Conservation (phyloP, 2,797 vertebrate species). For the Chelonia mydas region DNA sequence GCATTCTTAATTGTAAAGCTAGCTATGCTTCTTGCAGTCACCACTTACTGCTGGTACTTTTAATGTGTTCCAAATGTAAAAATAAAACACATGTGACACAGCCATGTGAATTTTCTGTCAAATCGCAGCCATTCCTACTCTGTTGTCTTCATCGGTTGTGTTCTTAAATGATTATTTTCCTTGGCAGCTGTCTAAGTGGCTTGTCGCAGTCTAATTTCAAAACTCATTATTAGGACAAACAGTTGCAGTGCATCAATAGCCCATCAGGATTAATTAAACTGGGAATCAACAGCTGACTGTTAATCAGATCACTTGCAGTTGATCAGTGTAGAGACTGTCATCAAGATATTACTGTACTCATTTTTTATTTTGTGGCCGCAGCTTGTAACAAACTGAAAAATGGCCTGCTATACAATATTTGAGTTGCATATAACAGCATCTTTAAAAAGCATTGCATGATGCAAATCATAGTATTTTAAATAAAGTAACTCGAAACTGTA, state of each 20-base stretch:
- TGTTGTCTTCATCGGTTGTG: slow-evolving; percentile 73
- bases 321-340: slow-evolving; percentile 86
- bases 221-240: slow-evolving; percentile 98
- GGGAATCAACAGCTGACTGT: slow-evolving; percentile 94
- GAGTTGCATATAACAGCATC: slow-evolving; percentile 53
- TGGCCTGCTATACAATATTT: slow-evolving; percentile 60
- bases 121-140: slow-evolving; percentile 80
- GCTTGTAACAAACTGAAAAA: slow-evolving; percentile 41
- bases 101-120: slow-evolving; percentile 81
- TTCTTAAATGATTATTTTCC: slow-evolving; percentile 83
- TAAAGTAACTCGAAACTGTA: slow-evolving; percentile 9
- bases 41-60: slow-evolving; percentile 79
- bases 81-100: slow-evolving; percentile 80
- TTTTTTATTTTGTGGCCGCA: slow-evolving; percentile 59
- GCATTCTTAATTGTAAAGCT: slow-evolving; percentile 80
- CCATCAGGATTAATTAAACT: slow-evolving; percentile 99
- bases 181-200: slow-evolving; percentile 92
- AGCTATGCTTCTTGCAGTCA: slow-evolving; percentile 69
- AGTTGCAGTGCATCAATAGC: slow-evolving; percentile 95
- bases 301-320: slow-evolving; percentile 91
- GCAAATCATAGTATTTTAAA: slow-evolving; percentile 36
- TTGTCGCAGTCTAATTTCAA: slow-evolving; percentile 93
- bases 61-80: slow-evolving; percentile 78
- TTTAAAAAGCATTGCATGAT: slow-evolving; percentile 8
- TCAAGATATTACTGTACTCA: slow-evolving; percentile 75